Evolutionary conservation across 2,888 invertebrate species (phyloP).

Genomic region (Mesorhabditis spiculigera): DNA sequence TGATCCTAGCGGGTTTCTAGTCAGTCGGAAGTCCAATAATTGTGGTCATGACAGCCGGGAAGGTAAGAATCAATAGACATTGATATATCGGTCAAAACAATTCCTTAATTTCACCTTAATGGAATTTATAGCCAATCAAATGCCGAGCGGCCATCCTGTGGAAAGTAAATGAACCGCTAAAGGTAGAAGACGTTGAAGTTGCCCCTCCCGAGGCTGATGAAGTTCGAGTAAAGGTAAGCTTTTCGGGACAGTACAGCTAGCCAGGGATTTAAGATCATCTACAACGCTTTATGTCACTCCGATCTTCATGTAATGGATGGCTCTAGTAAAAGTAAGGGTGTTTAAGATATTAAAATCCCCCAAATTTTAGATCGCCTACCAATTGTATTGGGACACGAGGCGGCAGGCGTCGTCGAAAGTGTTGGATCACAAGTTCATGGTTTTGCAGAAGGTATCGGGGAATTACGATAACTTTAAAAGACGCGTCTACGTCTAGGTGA

Average conservation of each 20-base stretch:
- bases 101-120: neutral
- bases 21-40: no score
- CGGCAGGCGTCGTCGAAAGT: neutral
- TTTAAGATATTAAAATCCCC: neutral
- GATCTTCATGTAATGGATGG: constrained; percentile 2
- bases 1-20: no score
- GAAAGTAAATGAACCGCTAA: neutral
- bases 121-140: neutral
- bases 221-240: neutral
- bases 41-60: no score
- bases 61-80: no score
- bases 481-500: neutral
- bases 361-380: neutral
- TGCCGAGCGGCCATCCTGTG: constrained; percentile 3
- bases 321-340: neutral
- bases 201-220: neutral
- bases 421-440: neutral
- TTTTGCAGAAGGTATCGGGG: neutral
- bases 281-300: neutral
- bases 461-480: neutral
- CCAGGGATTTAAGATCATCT: neutral
- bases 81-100: no score
- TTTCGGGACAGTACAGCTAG: neutral
- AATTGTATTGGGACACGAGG: neutral
- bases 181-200: neutral